Percentiles rank a stretch among this genome's conserved stretches.
phyloP scores from a whole-genome alignment of 2,888 invertebrate genomes.

The Oscheius sp. region DNA sequence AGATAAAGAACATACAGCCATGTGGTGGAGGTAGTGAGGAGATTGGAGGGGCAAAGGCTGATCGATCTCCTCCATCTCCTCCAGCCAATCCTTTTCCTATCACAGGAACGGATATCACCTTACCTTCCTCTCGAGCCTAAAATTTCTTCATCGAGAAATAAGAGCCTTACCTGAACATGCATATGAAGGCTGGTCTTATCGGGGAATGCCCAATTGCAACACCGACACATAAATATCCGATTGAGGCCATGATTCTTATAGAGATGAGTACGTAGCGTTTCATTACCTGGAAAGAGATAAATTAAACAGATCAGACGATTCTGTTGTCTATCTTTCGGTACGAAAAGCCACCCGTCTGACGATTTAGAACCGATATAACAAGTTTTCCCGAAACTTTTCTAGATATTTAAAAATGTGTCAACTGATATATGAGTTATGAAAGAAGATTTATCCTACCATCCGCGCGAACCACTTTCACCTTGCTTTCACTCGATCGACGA shows the following conservation, averaged over 20 bases:
- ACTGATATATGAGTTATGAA: too few species aligned
- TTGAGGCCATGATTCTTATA: constrained; percentile 68
- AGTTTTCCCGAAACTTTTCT: background rate
- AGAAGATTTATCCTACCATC: too few species aligned
- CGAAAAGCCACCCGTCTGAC: constrained; percentile 14
- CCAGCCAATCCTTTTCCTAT: constrained; percentile 28
- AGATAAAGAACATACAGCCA: background rate
- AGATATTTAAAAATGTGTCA: background rate
- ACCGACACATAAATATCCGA: constrained; percentile 69
- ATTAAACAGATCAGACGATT: constrained; percentile 26
- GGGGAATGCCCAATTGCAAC: constrained; percentile 70
- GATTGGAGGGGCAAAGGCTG: constrained; percentile 20
- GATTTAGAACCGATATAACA: constrained; percentile 7
- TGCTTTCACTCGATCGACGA: constrained; percentile 10
- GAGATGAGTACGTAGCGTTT: constrained; percentile 70
- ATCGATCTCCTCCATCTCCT: constrained; percentile 3
- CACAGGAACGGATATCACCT: constrained; percentile 21
- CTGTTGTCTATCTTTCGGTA: background rate
- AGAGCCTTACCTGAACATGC: constrained; percentile 56
- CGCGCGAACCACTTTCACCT: constrained; percentile 12
- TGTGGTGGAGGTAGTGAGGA: background rate
- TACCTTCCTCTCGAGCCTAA: constrained; percentile 31
- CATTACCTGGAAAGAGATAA: too few species aligned
- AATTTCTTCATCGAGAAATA: background rate
- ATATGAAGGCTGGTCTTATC: constrained; percentile 65